Percentiles rank a stretch among this genome's conserved stretches.
These are phyloP conservation scores for Oryzias curvinotus DNA, from an alignment of 2,113 vertebrate species.

Conservation along the genomic window DNA sequence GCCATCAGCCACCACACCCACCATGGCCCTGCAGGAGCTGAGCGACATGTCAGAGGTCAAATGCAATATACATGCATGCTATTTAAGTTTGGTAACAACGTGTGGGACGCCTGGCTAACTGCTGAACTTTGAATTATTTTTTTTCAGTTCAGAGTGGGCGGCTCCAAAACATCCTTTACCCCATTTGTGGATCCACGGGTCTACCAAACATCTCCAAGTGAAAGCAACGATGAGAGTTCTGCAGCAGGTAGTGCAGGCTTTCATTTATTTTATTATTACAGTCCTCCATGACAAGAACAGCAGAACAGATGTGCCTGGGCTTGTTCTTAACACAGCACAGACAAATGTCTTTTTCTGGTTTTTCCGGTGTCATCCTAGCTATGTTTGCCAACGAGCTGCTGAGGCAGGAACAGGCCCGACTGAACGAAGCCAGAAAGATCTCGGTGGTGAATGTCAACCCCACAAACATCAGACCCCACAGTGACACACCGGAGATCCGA, in stretches of 20 bases:
- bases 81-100: neutral
- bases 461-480: constrained; percentile 96
- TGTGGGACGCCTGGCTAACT: too few species aligned
- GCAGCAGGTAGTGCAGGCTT: constrained; percentile 73
- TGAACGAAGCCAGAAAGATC: constrained; percentile 96
- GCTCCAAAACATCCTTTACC: constrained; percentile 92
- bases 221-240: constrained; percentile 83
- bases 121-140: constrained; percentile 12
- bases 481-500: constrained; percentile 96
- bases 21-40: constrained; percentile 86
- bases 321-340: too few species aligned
- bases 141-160: constrained; percentile 87
- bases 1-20: constrained; percentile 87
- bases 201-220: constrained; percentile 91
- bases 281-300: too few species aligned
- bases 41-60: constrained; percentile 87
- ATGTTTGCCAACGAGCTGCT: constrained; percentile 93
- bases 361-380: constrained; percentile 60
- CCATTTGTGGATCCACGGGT: constrained; percentile 93
- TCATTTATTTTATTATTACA: too few species aligned
- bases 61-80: neutral
- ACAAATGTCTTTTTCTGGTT: neutral
- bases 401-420: constrained; percentile 94
- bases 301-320: too few species aligned
- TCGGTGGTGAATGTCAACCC: constrained; percentile 98